phyloP scores from a whole-genome alignment of 2,888 invertebrate species.

The Drosophila paranaensis region DNA sequence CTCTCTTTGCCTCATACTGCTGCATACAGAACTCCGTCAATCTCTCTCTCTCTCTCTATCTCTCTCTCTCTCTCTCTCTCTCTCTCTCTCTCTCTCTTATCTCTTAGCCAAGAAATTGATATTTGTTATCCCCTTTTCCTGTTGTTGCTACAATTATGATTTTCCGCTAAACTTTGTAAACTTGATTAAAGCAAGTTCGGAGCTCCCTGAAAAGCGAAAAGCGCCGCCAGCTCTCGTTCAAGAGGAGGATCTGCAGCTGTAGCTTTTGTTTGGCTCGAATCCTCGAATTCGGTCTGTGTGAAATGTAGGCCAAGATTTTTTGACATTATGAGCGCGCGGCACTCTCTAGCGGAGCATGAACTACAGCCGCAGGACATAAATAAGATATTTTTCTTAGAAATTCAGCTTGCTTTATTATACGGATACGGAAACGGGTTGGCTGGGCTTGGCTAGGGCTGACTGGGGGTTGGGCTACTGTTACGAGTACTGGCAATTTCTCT shows the following conservation, averaged over 20 bases:
- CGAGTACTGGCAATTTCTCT: constrained; percentile 31
- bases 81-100: background rate
- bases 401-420: constrained; percentile 45
- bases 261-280: constrained; percentile 31
- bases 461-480: background rate
- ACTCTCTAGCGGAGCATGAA: constrained; percentile 58
- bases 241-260: constrained; percentile 9
- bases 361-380: constrained; percentile 79
- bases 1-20: too few species aligned
- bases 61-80: background rate
- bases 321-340: constrained; percentile 65
- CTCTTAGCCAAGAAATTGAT: background rate
- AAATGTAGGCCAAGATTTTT: constrained; percentile 73
- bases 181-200: constrained; percentile 11
- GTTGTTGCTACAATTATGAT: background rate
- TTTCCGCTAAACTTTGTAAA: background rate
- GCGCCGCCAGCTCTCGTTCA: constrained; percentile 16
- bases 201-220: background rate
- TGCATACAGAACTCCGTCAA: too few species aligned
- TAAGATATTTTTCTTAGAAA: constrained; percentile 75
- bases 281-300: constrained; percentile 28
- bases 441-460: background rate
- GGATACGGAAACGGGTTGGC: constrained; percentile 19
- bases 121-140: background rate
- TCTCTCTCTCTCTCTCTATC: too few species aligned